Evolutionary conservation across 2,888 invertebrate genomes (phyloP).

Genomic region (Gonocerus acuteangulatus): DNA sequence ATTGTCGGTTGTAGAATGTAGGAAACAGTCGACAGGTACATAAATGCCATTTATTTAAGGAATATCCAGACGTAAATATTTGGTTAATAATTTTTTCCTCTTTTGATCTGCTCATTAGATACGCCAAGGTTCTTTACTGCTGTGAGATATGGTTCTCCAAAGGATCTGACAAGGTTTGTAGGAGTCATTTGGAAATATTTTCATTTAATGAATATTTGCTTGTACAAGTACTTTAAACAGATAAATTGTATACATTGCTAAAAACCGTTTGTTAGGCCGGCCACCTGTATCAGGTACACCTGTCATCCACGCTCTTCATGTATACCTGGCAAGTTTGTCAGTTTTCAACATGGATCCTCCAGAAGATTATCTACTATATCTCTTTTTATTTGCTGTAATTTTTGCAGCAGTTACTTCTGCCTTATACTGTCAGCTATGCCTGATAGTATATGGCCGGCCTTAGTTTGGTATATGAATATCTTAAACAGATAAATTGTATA

Average conservation of each 20-base stretch:
- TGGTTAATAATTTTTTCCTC: too few species aligned
- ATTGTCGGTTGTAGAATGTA: constrained; percentile 9
- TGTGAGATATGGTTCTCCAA: constrained; percentile 48
- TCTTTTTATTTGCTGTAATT: too few species aligned
- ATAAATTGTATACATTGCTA: neutral
- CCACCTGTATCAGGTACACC: too few species aligned
- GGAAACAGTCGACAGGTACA: constrained; percentile 10
- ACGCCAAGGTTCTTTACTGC: constrained; percentile 47
- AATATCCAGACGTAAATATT: neutral
- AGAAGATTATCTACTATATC: too few species aligned
- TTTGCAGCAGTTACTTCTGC: too few species aligned
- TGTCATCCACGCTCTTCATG: too few species aligned
- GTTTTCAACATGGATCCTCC: too few species aligned
- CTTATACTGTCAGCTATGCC: too few species aligned
- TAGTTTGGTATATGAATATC: constrained; percentile 31
- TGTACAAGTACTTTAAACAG: constrained; percentile 29
- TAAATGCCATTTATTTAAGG: neutral
- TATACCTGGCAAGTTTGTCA: too few species aligned
- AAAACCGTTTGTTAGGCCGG: too few species aligned
- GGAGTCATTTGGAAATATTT: neutral
- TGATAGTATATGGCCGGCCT: too few species aligned
- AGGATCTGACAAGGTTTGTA: constrained; percentile 47
- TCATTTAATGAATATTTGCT: constrained; percentile 1
- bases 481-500: constrained; percentile 8
- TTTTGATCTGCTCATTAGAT: too few species aligned